Percentiles rank a stretch among this genome's conserved stretches.
Evolutionary conservation across 2,888 invertebrate genomes (phyloP).

Genomic region (Zeuzera pyrina): DNA sequence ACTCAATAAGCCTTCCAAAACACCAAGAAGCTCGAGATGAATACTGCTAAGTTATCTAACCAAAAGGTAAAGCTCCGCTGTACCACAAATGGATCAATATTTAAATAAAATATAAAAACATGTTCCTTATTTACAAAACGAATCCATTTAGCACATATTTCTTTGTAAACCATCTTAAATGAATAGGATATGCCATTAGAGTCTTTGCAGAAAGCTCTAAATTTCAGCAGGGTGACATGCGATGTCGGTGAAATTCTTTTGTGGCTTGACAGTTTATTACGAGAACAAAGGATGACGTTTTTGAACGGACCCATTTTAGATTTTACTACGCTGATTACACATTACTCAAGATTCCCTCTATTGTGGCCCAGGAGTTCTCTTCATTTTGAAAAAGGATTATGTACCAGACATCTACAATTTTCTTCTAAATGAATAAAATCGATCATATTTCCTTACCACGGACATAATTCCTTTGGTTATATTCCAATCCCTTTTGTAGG

Average conservation of each 20-base stretch:
- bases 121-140: no score
- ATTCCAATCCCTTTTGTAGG: conserved; percentile 14
- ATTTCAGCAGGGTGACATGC: conserved; percentile 47
- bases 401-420: conserved; percentile 38
- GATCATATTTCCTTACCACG: conserved; percentile 28
- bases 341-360: conserved; percentile 48
- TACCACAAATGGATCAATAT: no score
- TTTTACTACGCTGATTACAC: conserved; percentile 53
- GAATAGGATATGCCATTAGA: conserved; percentile 24
- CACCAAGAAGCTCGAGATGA: no score
- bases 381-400: conserved; percentile 44
- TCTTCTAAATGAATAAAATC: conserved; percentile 30
- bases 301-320: conserved; percentile 53
- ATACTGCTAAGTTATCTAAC: no score
- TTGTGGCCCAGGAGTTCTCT: conserved; percentile 45
- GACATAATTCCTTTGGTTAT: no score
- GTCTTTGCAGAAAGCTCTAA: conserved; percentile 36
- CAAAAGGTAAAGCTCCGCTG: no score
- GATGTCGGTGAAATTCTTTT: conserved; percentile 56
- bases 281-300: conserved; percentile 57
- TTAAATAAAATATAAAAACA: no score
- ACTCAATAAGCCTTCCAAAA: no score
- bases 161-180: no score
- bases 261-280: conserved; percentile 59
- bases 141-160: no score